Evolutionary conservation across 1,140 invertebrate species (phyloP).

Genomic region (Drosophila mayri): DNA sequence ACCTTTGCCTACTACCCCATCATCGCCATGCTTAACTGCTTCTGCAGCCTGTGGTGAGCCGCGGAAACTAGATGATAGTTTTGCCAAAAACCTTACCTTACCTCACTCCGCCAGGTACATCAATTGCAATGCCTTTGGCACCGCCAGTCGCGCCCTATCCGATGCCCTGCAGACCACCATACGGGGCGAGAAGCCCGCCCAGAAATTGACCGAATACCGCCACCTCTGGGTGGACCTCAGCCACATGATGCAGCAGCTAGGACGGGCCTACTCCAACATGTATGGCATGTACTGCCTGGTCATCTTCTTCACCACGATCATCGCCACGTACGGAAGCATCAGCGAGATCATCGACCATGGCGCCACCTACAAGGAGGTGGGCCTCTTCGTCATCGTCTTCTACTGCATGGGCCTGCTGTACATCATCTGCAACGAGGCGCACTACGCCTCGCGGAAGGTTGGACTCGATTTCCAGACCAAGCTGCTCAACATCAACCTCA

Average conservation of each 20-base stretch:
- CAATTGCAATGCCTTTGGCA: constrained; percentile 89
- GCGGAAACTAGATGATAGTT: neutral
- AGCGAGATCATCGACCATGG: constrained; percentile 89
- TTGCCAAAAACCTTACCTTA: neutral
- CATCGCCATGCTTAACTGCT: constrained; percentile 89
- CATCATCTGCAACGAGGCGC: constrained; percentile 89
- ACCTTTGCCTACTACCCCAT: constrained; percentile 90
- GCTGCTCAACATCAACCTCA: constrained; percentile 88
- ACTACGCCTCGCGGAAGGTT: constrained; percentile 88
- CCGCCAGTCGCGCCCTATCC: constrained; percentile 87
- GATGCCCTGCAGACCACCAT: constrained; percentile 87
- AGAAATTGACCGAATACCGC: constrained; percentile 88
- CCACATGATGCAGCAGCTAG: constrained; percentile 90
- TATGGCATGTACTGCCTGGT: constrained; percentile 90
- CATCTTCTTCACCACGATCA: constrained; percentile 89
- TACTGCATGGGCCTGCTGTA: constrained; percentile 89
- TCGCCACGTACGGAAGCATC: constrained; percentile 88
- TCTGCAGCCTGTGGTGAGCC: constrained; percentile 87
- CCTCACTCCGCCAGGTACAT: constrained; percentile 75
- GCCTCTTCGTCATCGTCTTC: constrained; percentile 88
- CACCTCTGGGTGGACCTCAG: constrained; percentile 89
- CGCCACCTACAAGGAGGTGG: constrained; percentile 89
- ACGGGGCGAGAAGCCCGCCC: constrained; percentile 86
- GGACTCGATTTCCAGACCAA: constrained; percentile 88
- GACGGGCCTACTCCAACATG: constrained; percentile 89